These are phyloP conservation scores for Pygmarrhopalites habei DNA, from an alignment of 1,140 invertebrate genomes.

Conservation along the genomic window DNA sequence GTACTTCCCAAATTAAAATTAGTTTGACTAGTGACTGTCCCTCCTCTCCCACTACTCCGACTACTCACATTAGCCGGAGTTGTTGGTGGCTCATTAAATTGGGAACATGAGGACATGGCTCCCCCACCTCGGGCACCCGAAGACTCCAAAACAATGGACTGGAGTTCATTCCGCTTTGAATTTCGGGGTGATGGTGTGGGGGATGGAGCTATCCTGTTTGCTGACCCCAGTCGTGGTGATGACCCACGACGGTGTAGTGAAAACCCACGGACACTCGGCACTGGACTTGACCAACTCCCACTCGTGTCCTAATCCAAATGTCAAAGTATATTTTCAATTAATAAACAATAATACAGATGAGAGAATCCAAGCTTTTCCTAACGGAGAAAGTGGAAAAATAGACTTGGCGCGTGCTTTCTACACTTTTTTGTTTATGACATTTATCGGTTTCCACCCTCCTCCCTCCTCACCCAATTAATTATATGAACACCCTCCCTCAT, in stretches of 20 bases:
- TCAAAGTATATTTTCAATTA: too few species aligned
- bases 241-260: conserved; percentile 34
- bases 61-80: not conserved
- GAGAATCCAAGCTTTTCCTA: too few species aligned
- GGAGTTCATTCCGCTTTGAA: conserved; percentile 28
- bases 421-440: too few species aligned
- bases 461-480: too few species aligned
- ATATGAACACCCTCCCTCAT: too few species aligned
- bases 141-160: conserved; percentile 17
- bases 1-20: not conserved
- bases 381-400: too few species aligned
- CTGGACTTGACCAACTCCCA: conserved; percentile 39
- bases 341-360: too few species aligned
- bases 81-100: not conserved
- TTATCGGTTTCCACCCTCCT: too few species aligned
- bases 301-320: conserved; percentile 32
- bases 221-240: conserved; percentile 36
- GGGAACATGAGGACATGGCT: too few species aligned
- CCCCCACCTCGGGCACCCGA: not conserved
- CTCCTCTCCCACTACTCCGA: not conserved
- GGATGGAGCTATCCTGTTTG: conserved; percentile 37
- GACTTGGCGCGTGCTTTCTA: too few species aligned
- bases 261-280: conserved; percentile 37
- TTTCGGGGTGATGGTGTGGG: conserved; percentile 32
- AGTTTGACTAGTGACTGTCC: not conserved